Evolutionary conservation across 2,797 vertebrate genomes (phyloP).

Genomic region (Echiichthys vipera): DNA sequence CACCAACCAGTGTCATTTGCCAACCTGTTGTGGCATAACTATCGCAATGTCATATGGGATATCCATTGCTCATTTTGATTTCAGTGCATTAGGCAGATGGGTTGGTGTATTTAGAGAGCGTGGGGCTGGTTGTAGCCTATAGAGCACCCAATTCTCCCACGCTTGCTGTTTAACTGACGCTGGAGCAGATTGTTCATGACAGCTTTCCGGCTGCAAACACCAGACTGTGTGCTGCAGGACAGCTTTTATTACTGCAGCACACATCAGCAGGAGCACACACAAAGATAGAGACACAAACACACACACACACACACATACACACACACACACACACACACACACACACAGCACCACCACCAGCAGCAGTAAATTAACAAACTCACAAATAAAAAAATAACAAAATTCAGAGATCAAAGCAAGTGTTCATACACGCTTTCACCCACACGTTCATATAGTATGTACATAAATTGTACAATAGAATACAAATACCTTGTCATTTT

Average conservation of each 20-base stretch:
- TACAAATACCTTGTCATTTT: conserved; percentile 57
- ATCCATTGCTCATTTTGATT: conserved; percentile 71
- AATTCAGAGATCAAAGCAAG: conserved; percentile 65
- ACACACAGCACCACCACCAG: not conserved
- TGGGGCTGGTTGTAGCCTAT: conserved; percentile 70
- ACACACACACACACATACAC: not conserved
- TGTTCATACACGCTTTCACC: conserved; percentile 54
- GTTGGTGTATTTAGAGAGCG: conserved; percentile 75
- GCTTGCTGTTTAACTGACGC: conserved; percentile 79
- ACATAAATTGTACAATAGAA: conserved; percentile 41
- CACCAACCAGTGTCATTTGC: conserved; percentile 37
- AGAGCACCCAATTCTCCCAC: conserved; percentile 74
- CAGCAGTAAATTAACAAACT: conserved; percentile 14
- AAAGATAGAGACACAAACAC: conserved; percentile 16
- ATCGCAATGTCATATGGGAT: conserved; percentile 61
- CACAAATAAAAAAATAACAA: conserved; percentile 37
- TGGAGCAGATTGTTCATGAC: conserved; percentile 84
- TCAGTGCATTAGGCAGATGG: conserved; percentile 69
- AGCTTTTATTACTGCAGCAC: conserved; percentile 73
- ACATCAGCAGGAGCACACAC: conserved; percentile 50
- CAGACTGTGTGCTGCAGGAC: conserved; percentile 77
- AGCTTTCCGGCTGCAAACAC: conserved; percentile 77
- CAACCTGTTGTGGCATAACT: conserved; percentile 62
- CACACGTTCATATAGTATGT: conserved; percentile 59
- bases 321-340: not conserved